A percentile compares a stretch with the other conserved stretches of the same genome.
phyloP scores from a whole-genome alignment of 2,113 vertebrate species.

The Puntigrus tetrazona region DNA sequence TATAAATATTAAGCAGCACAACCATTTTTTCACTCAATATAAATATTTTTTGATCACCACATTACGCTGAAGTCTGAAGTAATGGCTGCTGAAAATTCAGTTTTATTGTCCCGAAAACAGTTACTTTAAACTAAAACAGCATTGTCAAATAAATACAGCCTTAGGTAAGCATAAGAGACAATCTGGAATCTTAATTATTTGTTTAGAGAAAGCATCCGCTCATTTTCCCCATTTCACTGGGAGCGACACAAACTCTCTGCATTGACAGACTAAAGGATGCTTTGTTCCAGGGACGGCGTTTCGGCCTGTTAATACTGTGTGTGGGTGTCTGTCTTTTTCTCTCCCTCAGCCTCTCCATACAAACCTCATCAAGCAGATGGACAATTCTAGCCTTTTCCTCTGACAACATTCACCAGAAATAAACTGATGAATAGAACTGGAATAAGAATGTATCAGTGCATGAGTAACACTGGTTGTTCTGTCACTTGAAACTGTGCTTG shows the following conservation, averaged over 20 bases:
- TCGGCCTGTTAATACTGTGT: slow-evolving; percentile 64
- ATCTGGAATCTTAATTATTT: not conserved
- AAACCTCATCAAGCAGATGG: slow-evolving; percentile 53
- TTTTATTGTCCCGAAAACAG: not conserved
- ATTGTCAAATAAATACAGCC: not conserved
- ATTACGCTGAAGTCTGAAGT: not conserved
- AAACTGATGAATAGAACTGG: not conserved
- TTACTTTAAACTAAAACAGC: no score
- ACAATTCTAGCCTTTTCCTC: slow-evolving; percentile 34
- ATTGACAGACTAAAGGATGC: slow-evolving; percentile 34
- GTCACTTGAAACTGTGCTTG: slow-evolving; percentile 16
- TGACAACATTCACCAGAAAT: slow-evolving; percentile 20
- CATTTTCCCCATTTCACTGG: not conserved
- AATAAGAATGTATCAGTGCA: slow-evolving; percentile 19
- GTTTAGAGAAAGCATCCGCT: not conserved
- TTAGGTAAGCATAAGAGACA: not conserved
- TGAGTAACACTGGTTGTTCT: slow-evolving; percentile 13
- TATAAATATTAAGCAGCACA: no score
- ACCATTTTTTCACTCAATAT: no score
- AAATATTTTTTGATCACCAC: not conserved
- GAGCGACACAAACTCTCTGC: slow-evolving; percentile 37
- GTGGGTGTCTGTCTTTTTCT: slow-evolving; percentile 62
- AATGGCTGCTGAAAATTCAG: not conserved
- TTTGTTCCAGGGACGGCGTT: slow-evolving; percentile 62
- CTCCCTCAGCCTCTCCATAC: slow-evolving; percentile 64